These are phyloP conservation scores for Theodoxus fluviatilis DNA, from an alignment of 2,888 invertebrate species.

Conservation along the genomic window DNA sequence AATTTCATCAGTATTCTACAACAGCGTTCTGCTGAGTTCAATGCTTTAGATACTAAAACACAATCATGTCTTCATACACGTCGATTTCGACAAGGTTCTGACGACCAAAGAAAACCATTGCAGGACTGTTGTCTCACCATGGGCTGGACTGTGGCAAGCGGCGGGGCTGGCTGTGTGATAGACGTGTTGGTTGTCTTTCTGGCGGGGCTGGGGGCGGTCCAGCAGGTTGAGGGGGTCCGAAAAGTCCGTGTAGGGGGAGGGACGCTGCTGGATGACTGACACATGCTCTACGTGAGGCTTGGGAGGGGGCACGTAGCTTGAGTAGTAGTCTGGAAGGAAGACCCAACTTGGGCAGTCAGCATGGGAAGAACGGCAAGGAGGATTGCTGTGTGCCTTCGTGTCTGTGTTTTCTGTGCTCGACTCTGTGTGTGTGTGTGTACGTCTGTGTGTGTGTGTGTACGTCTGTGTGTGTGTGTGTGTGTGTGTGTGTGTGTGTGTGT, in stretches of 20 bases:
- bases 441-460: constrained; percentile 15
- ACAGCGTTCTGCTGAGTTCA: no score
- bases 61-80: no score
- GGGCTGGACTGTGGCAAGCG: no score
- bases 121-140: no score
- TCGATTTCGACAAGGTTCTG: no score
- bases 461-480: constrained; percentile 11
- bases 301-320: constrained; percentile 32
- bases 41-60: no score
- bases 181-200: constrained; percentile 38
- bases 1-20: no score
- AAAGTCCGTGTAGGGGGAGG: constrained; percentile 42
- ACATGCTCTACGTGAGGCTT: constrained; percentile 59
- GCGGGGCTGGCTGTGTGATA: no score
- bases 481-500: background rate
- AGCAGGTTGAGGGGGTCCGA: constrained; percentile 49
- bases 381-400: background rate
- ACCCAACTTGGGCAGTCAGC: no score
- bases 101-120: no score
- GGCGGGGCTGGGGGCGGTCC: constrained; percentile 45
- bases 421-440: background rate
- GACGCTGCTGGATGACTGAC: constrained; percentile 54
- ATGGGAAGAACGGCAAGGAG: no score
- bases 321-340: constrained; percentile 45
- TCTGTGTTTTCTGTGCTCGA: background rate